These are phyloP conservation scores for Pangasius krempfi DNA, from an alignment of 2,797 vertebrate species.

Conservation along the genomic window DNA sequence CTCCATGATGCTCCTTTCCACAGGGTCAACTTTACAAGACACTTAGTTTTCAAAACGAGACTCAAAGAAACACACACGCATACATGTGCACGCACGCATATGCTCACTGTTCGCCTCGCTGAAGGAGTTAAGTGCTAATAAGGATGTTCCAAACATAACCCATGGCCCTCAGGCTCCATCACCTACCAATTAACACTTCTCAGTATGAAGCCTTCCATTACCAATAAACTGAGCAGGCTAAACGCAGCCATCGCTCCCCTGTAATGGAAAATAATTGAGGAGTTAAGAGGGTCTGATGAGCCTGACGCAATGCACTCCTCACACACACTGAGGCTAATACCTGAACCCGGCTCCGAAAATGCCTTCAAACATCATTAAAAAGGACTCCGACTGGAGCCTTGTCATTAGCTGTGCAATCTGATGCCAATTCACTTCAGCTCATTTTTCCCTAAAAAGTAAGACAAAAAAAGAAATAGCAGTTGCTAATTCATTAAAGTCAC, in stretches of 20 bases:
- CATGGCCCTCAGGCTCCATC: slow-evolving; percentile 72
- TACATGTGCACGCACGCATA: slow-evolving; percentile 41
- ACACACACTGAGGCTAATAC: slow-evolving; percentile 62
- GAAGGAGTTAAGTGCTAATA: slow-evolving; percentile 76
- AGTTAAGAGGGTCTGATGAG: slow-evolving; percentile 83
- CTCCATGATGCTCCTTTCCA: neutral
- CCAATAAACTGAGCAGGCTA: slow-evolving; percentile 78
- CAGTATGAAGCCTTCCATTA: slow-evolving; percentile 77
- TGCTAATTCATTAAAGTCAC: neutral
- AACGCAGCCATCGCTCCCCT: slow-evolving; percentile 75
- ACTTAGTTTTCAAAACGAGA: neutral
- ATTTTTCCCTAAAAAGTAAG: slow-evolving; percentile 12
- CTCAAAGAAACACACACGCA: neutral
- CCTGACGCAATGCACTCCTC: slow-evolving; percentile 74
- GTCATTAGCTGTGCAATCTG: slow-evolving; percentile 73
- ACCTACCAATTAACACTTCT: slow-evolving; percentile 85
- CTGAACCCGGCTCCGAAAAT: slow-evolving; percentile 78
- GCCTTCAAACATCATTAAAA: slow-evolving; percentile 87
- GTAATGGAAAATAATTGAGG: slow-evolving; percentile 84
- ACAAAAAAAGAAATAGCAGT: neutral
- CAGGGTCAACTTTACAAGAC: neutral
- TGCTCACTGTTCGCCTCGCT: slow-evolving; percentile 54
- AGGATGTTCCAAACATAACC: slow-evolving; percentile 79
- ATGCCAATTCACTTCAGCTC: slow-evolving; percentile 32
- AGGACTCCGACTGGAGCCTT: slow-evolving; percentile 85